phyloP scores from a whole-genome alignment of 1,140 invertebrate species.

The Venustaconcha ellipsiformis region DNA sequence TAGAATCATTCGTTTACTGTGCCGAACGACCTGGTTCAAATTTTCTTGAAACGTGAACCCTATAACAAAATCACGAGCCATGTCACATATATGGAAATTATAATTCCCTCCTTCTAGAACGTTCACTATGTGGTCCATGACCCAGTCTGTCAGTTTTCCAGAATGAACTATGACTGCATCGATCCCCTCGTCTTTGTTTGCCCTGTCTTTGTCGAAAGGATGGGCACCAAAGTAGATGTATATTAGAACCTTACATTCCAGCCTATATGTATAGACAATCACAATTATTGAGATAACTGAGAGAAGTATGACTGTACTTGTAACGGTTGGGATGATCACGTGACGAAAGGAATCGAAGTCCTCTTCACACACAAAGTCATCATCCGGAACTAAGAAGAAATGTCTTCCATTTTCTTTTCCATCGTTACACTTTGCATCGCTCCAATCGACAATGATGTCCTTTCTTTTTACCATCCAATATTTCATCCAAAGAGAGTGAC shows the following conservation, averaged over 20 bases:
- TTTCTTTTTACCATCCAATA: constrained; percentile 35
- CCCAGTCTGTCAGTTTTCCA: constrained; percentile 38
- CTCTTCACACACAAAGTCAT: constrained; percentile 44
- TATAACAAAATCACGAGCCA: constrained; percentile 43
- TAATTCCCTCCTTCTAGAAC: constrained; percentile 31
- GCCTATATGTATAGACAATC: constrained; percentile 34
- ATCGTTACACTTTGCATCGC: constrained; percentile 37
- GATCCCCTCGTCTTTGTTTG: constrained; percentile 27
- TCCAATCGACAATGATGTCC: constrained; percentile 17
- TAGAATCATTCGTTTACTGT: constrained; percentile 46
- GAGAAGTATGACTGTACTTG: constrained; percentile 22
- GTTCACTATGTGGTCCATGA: constrained; percentile 37
- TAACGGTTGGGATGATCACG: constrained; percentile 30
- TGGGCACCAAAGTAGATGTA: constrained; percentile 51
- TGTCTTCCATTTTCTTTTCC: constrained; percentile 34
- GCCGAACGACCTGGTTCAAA: constrained; percentile 36
- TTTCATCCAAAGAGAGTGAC: constrained; percentile 51
- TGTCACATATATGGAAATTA: constrained; percentile 41
- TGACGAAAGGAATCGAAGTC: constrained; percentile 19
- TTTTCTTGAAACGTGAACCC: constrained; percentile 49
- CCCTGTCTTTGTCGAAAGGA: constrained; percentile 51
- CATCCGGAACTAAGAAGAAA: constrained; percentile 39
- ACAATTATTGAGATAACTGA: constrained; percentile 25
- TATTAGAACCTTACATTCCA: constrained; percentile 45
- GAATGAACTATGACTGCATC: constrained; percentile 45